Evolutionary conservation across 2,113 vertebrate genomes (phyloP), one percentile per base, ranked within the genome.

Genomic region (Rhadina sibilatrix): DNA sequence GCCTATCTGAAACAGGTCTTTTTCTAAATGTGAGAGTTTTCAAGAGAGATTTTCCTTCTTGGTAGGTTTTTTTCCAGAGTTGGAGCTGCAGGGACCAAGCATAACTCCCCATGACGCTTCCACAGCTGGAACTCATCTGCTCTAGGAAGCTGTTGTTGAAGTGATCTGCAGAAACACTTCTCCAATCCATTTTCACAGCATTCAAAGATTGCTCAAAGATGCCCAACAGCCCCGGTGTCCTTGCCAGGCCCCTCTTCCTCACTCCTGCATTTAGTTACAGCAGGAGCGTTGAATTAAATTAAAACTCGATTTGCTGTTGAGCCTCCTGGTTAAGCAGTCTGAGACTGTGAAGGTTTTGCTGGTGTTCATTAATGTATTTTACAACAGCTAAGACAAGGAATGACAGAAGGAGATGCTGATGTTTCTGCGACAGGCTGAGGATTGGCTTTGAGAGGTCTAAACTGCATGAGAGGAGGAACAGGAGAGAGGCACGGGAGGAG

Each of bases 61-160:
- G 75, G 35, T 12, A 47, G 24, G 6, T 28, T 87, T 78, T 47
- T 78, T 50, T 50, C 38, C 38, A 54, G 65, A 74, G 52, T 25
- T 82, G 33, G 44, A 91, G 56, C 31, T 81, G 44, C 52, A 88
- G 75, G 68, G 56, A 90, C 88, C 65, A 83, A 90, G 47, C 19
- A 4, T 35, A 90, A 40, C 60, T 90, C 56, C 23, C 78, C 37
- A 11, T 14, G 49, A 63, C 6, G 11, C 83, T 89, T 87, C 86
- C 76, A 86, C 90, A 95, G 83, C 69, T 89, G 83, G 80, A 94
- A 79, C 19, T 75, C 86, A 81, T 93, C 91, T 94, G 40, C 68
- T 78, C 0, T 27, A 87, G 90, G 83, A 68, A 86, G 88, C 60
- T 90, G 69, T 49, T 4, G 4, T 10, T 65, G 83, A 84, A 94